These are phyloP conservation scores for Nycticebus coucang DNA, from an alignment of 2,113 vertebrate genomes.

Conservation along the genomic window DNA sequence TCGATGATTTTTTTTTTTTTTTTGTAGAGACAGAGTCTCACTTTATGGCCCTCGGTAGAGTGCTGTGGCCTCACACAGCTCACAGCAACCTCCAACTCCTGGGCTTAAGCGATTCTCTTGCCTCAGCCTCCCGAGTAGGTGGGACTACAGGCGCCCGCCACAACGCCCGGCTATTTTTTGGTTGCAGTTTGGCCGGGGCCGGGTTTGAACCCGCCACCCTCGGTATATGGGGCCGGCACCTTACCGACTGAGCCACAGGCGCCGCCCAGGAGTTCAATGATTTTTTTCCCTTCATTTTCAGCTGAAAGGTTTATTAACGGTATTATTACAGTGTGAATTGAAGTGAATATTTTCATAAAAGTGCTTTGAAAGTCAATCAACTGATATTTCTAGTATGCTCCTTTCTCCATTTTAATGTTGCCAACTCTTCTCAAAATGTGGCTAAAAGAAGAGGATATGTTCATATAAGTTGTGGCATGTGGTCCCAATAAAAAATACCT, in stretches of 20 bases:
- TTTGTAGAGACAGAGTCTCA: too few species aligned
- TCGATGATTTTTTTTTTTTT: neutral
- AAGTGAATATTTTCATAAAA: constrained; percentile 27
- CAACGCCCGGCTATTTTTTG: too few species aligned
- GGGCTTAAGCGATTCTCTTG: too few species aligned
- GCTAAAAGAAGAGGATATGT: neutral
- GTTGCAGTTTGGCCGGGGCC: too few species aligned
- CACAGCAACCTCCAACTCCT: too few species aligned
- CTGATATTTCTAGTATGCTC: neutral
- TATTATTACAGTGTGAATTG: neutral
- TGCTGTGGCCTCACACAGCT: too few species aligned
- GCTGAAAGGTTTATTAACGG: neutral
- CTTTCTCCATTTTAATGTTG: neutral
- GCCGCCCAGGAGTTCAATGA: neutral
- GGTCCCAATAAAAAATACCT: neutral
- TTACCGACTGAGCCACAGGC: too few species aligned
- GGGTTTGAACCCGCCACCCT: too few species aligned
- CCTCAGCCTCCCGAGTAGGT: too few species aligned
- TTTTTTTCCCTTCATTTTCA: constrained; percentile 36
- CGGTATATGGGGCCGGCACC: too few species aligned
- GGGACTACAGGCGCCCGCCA: too few species aligned
- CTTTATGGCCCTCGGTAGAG: too few species aligned
- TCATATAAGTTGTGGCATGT: neutral
- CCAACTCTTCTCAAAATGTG: neutral
- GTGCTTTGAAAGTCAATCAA: neutral